Percentiles rank a stretch among this genome's conserved stretches.
Evolutionary conservation across 2,113 vertebrate genomes (phyloP).

Genomic region (Gadus chalcogrammus): DNA sequence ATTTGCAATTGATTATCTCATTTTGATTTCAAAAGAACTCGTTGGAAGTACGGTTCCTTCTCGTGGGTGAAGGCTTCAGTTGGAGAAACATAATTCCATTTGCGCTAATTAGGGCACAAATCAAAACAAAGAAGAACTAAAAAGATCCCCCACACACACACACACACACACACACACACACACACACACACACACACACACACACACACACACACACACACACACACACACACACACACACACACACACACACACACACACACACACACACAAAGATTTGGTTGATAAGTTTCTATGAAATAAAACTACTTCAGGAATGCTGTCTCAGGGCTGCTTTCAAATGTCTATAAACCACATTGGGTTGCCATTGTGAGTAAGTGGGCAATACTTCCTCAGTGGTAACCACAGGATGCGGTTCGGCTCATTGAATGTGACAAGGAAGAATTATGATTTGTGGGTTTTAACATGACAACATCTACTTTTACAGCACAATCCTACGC

Average conservation of each 20-base stretch:
- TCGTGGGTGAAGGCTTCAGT: constrained; percentile 36
- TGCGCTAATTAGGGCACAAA: constrained; percentile 29
- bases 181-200: too few relatives aligned
- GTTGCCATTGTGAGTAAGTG: constrained; percentile 10
- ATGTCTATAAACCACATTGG: constrained; percentile 10
- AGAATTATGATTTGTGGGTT: background rate
- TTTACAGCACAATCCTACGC: background rate
- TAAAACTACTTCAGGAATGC: constrained; percentile 9
- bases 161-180: too few relatives aligned
- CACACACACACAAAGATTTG: constrained; percentile 1
- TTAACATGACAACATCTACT: background rate
- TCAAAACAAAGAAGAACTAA: constrained; percentile 22
- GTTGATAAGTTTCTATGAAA: background rate
- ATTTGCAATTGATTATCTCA: constrained; percentile 41
- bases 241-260: too few relatives aligned
- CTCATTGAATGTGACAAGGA: too few relatives aligned
- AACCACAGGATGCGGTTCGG: constrained; percentile 11
- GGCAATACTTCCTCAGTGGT: constrained; percentile 29
- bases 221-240: too few relatives aligned
- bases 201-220: too few relatives aligned
- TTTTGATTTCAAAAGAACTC: constrained; percentile 28
- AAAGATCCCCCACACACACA: background rate
- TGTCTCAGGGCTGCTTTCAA: constrained; percentile 16
- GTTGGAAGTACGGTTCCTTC: constrained; percentile 30
- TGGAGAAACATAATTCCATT: constrained; percentile 44